Percentiles rank a stretch among this genome's conserved stretches.
These are phyloP conservation scores for Theonella swinhoei DNA, from an alignment of 37 sponge, comb jelly and placozoan genomes.

Conservation along the genomic window DNA sequence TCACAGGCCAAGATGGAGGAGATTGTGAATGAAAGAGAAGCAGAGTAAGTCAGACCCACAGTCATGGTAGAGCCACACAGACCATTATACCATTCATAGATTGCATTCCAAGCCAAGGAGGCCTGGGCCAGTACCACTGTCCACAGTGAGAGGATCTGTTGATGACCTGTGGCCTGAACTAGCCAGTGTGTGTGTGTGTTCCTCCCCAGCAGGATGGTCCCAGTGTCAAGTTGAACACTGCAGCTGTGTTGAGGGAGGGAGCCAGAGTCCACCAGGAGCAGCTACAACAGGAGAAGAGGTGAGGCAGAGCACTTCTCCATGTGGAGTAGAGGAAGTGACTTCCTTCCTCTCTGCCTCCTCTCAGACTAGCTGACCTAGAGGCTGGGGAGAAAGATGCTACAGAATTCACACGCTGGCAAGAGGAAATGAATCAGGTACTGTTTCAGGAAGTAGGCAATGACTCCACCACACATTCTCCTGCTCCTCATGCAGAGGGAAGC, in stretches of 20 bases:
- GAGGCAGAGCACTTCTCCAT: no score
- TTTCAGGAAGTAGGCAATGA: neutral
- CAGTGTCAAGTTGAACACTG: constrained; percentile 92
- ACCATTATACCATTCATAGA: constrained; percentile 28
- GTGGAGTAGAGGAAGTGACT: no score
- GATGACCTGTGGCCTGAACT: no score
- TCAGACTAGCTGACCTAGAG: constrained; percentile 76
- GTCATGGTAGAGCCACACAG: neutral
- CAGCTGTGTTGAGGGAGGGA: constrained; percentile 94
- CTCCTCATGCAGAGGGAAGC: constrained; percentile 79
- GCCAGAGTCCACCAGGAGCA: constrained; percentile 83
- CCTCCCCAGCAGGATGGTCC: constrained; percentile 51
- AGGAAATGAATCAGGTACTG: constrained; percentile 81
- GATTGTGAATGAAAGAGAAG: constrained; percentile 58
- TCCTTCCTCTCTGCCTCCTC: neutral
- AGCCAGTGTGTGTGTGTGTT: no score
- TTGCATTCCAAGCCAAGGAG: constrained; percentile 33
- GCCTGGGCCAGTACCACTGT: constrained; percentile 29
- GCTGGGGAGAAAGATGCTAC: constrained; percentile 83
- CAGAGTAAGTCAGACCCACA: constrained; percentile 30
- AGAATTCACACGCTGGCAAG: constrained; percentile 84
- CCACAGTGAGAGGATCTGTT: constrained; percentile 31
- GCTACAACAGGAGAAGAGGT: constrained; percentile 81
- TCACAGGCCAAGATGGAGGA: constrained; percentile 59
- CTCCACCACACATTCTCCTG: neutral